phyloP scores from a whole-genome alignment of 2,797 vertebrate species.

The Cirrhinus mrigala region DNA sequence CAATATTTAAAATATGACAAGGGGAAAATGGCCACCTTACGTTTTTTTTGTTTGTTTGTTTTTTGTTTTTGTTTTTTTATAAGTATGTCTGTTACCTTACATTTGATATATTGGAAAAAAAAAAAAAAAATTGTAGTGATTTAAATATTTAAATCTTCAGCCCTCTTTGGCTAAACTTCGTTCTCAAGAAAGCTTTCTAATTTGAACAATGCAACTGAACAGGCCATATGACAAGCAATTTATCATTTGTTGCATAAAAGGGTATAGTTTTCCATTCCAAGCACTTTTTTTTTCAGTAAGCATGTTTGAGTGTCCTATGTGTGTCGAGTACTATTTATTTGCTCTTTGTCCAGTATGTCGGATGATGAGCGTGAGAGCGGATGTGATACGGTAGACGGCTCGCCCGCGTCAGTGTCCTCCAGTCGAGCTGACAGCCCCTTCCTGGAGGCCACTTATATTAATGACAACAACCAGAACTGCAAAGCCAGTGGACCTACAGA shows the following conservation, averaged over 20 bases:
- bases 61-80: too few species aligned
- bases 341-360: conserved; percentile 84
- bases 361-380: conserved; percentile 96
- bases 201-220: background rate
- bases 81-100: too few species aligned
- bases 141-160: background rate
- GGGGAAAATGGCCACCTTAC: too few species aligned
- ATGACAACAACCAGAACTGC: conserved; percentile 83
- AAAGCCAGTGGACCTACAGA: conserved; percentile 80
- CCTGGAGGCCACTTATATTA: conserved; percentile 84
- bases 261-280: background rate
- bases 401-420: conserved; percentile 89
- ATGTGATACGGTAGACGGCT: conserved; percentile 94
- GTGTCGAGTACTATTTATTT: conserved; percentile 11
- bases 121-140: too few species aligned
- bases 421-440: conserved; percentile 88
- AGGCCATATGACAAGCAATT: background rate
- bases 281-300: background rate
- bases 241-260: background rate
- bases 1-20: too few species aligned
- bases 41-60: too few species aligned
- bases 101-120: too few species aligned
- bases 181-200: background rate
- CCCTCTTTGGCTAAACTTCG: background rate
- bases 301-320: background rate